A percentile compares a stretch with the other conserved stretches of the same genome.
These are phyloP conservation scores for Amphipoea lucens DNA, from an alignment of 2,888 invertebrate genomes.

Conservation along the genomic window DNA sequence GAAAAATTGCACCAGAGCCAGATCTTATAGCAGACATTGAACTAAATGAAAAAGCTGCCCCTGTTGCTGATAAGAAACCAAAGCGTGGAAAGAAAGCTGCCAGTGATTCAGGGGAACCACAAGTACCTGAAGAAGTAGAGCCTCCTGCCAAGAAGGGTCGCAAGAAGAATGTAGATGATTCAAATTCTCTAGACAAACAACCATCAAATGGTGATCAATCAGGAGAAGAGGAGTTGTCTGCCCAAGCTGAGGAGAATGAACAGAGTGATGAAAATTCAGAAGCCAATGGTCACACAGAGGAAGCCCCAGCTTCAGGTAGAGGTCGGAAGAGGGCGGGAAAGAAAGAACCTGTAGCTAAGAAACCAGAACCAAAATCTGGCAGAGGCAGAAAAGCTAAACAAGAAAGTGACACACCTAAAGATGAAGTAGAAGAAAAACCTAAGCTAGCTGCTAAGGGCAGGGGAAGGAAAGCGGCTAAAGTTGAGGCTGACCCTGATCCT, in stretches of 20 bases:
- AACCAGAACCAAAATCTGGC: slow-evolving; percentile 73
- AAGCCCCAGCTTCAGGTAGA: slow-evolving; percentile 70
- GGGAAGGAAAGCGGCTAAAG: slow-evolving; percentile 79
- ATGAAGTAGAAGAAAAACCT: slow-evolving; percentile 77
- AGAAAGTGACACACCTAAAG: slow-evolving; percentile 68
- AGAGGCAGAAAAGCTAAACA: slow-evolving; percentile 79
- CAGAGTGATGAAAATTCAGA: slow-evolving; percentile 74
- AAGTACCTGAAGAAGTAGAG: slow-evolving; percentile 72
- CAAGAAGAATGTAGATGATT: slow-evolving; percentile 79
- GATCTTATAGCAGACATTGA: slow-evolving; percentile 66
- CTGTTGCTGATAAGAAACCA: slow-evolving; percentile 72
- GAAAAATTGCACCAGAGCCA: slow-evolving; percentile 74
- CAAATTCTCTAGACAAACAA: slow-evolving; percentile 71
- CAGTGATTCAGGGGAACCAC: slow-evolving; percentile 69
- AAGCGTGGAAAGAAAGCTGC: slow-evolving; percentile 82
- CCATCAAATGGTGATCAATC: slow-evolving; percentile 75
- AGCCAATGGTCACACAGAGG: slow-evolving; percentile 77
- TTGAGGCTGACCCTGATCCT: slow-evolving; percentile 65
- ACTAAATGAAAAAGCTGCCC: slow-evolving; percentile 62
- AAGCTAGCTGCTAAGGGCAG: slow-evolving; percentile 77
- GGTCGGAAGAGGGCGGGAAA: slow-evolving; percentile 82
- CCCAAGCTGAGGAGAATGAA: slow-evolving; percentile 72
- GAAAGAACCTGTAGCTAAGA: slow-evolving; percentile 76
- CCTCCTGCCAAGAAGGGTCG: slow-evolving; percentile 81
- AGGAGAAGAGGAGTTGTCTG: slow-evolving; percentile 74